Base-by-base conservation (phyloP, 2,113 vertebrate species). In the Cheirogaleus medius region DNA sequence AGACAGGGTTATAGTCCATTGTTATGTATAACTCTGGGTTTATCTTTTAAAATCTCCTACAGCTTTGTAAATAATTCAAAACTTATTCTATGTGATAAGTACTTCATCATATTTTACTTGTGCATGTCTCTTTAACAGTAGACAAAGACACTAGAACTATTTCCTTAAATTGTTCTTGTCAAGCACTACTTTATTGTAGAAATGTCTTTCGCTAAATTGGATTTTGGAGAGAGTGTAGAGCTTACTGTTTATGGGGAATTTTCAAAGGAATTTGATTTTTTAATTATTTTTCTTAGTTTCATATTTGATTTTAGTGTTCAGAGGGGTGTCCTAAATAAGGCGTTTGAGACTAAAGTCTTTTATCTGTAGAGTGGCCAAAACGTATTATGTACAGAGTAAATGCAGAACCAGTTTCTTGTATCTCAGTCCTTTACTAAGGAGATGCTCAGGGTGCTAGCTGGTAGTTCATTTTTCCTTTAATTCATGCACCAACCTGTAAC, bases 241-340 rank as follows among this genome's bases (percentile, higher is more conserved):
- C 49, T 88, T 97, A 92, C 86, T 68, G 93, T 86, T 96, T 95
- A 98, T 90, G 66, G 60, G 63, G 23, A 21, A 95, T 96, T 97
- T 98, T 97, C 85, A 94, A 98, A 87, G 56, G 25, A 71, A 87
- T 93, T 94, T 85, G 52, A 97, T 96, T 97, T 98, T 96, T 97
- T 97, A 83, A 47, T 25, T 95, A 71, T 97, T 97, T 96, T 97
- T 97, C 73, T 91, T 52, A 83, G 60, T 97, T 73, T 96, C 34
- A 93, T 93, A 60, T 97, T 95, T 86, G 54, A 83, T 93, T 96
- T 97, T 90, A 84, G 89, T 96, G 84, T 97, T 98, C 96, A 90
- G 92, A 97, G 95, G 86, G 86, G 97, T 95, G 54, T 91, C 58
- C 90, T 94, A 77, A 96, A 93, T 91, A 96, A 89, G 64, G 49